Evolutionary conservation across 2,797 vertebrate genomes (phyloP).

Genomic region (Labeo calbasu): DNA sequence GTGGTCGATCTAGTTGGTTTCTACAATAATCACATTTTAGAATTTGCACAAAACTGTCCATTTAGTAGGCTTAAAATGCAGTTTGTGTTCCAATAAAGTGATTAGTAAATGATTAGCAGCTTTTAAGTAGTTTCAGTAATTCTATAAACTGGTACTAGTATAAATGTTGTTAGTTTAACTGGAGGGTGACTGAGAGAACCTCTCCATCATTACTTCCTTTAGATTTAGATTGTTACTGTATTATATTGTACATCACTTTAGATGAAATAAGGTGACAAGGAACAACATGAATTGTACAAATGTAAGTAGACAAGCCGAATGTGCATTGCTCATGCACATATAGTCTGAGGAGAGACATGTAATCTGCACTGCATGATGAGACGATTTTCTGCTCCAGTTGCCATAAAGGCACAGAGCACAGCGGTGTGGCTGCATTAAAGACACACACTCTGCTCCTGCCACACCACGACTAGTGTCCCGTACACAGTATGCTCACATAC

Average conservation of each 20-base stretch:
- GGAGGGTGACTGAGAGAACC: not conserved
- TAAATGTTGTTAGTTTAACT: not conserved
- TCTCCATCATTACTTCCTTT: not conserved
- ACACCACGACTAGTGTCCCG: slow-evolving; percentile 13
- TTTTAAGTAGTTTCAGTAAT: not conserved
- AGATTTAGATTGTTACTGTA: not conserved
- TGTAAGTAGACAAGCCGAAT: not conserved
- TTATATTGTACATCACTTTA: not conserved
- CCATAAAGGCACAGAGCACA: not conserved
- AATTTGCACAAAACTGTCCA: not conserved
- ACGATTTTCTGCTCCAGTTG: slow-evolving; percentile 55
- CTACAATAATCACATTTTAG: not conserved
- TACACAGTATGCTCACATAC: not conserved
- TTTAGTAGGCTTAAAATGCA: not conserved
- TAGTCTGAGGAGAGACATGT: slow-evolving; percentile 25
- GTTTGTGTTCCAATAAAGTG: not conserved
- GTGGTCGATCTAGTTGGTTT: not conserved
- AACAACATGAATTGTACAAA: not conserved
- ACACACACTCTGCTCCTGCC: not conserved
- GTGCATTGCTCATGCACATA: not conserved
- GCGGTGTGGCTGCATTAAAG: not conserved
- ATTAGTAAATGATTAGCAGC: not conserved
- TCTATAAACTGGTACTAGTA: not conserved
- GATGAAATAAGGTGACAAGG: not conserved
- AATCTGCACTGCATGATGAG: slow-evolving; percentile 13